phyloP scores from a whole-genome alignment of 2,797 vertebrate species.

The Vireo griseus region DNA sequence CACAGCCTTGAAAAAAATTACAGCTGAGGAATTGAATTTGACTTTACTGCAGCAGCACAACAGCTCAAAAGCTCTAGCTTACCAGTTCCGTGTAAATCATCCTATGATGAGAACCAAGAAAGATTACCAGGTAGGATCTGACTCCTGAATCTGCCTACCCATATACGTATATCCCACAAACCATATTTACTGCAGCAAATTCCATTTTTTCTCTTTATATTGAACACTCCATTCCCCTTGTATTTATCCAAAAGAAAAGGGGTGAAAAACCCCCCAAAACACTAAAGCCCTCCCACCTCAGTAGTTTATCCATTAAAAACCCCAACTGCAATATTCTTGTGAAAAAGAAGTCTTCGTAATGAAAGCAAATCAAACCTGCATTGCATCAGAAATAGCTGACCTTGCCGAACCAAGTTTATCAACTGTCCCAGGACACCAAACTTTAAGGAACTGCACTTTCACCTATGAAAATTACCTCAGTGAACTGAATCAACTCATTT shows the following conservation, averaged over 20 bases:
- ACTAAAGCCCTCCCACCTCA: neutral
- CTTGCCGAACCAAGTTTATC: neutral
- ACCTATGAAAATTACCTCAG: neutral
- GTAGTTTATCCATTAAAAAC: neutral
- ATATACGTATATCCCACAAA: neutral
- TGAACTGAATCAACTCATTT: neutral
- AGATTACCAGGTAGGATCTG: neutral
- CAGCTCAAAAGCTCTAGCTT: neutral
- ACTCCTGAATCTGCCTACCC: neutral
- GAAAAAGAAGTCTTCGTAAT: neutral
- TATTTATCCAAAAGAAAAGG: neutral
- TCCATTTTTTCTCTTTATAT: neutral
- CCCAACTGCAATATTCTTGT: neutral
- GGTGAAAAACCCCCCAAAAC: accelerated
- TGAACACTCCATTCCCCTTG: neutral
- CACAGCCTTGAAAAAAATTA: neutral
- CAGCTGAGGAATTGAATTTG: neutral
- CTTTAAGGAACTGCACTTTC: neutral
- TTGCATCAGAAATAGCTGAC: neutral
- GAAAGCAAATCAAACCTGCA: neutral
- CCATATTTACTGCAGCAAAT: neutral
- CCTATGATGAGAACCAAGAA: neutral
- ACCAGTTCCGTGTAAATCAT: neutral
- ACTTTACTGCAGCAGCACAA: neutral
- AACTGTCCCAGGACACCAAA: neutral